These are phyloP conservation scores for Choloepus hoffmanni DNA, from an alignment of 2,113 vertebrate species.

Conservation along the genomic window DNA sequence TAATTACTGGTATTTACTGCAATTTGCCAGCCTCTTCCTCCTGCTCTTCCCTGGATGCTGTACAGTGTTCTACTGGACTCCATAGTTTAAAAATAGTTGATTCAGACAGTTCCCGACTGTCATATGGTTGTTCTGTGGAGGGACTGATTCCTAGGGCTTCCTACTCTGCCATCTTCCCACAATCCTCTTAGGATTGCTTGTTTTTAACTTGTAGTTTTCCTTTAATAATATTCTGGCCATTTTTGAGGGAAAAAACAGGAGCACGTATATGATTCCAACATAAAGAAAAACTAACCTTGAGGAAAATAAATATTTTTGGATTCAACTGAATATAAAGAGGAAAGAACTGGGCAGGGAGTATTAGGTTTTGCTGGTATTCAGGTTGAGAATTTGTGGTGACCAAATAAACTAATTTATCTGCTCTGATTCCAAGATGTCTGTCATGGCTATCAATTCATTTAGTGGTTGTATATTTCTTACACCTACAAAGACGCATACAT, in stretches of 20 bases:
- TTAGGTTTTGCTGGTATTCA: neutral
- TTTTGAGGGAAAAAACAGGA: neutral
- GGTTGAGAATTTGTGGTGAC: neutral
- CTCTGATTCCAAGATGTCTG: neutral
- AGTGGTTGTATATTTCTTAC: neutral
- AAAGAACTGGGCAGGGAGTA: neutral
- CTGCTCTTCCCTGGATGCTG: too few species aligned
- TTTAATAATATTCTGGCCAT: neutral
- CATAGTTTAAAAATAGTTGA: too few species aligned
- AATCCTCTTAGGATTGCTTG: neutral
- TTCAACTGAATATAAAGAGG: conserved; percentile 26
- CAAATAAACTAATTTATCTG: neutral
- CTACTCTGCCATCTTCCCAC: too few species aligned
- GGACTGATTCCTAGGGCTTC: too few species aligned
- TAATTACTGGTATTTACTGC: too few species aligned
- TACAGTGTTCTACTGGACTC: too few species aligned
- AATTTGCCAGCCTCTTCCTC: too few species aligned
- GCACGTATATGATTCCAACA: neutral
- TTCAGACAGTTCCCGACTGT: too few species aligned
- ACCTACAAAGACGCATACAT: neutral
- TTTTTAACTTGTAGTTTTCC: conserved; percentile 5
- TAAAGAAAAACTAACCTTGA: neutral
- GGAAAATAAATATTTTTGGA: conserved; percentile 18
- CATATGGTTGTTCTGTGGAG: too few species aligned
- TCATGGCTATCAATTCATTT: neutral